Evolutionary conservation across 2,888 invertebrate genomes (phyloP).

Genomic region (Odontomyia ornata): DNA sequence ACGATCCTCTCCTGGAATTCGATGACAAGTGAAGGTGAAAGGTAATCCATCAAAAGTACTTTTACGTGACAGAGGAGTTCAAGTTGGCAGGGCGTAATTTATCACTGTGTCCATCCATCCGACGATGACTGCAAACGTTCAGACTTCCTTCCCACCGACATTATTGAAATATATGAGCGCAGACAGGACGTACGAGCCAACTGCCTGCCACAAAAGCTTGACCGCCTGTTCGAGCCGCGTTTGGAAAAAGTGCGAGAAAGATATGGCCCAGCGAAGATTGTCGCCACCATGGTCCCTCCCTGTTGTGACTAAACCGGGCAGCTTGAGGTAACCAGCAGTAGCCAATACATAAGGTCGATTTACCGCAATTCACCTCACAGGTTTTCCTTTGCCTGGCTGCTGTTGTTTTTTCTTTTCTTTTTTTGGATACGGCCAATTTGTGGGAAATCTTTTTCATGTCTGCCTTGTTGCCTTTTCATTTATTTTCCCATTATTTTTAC

Average conservation of each 20-base stretch:
- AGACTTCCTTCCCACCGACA: not conserved
- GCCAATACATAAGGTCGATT: conserved; percentile 15
- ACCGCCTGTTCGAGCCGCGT: not conserved
- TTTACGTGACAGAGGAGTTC: conserved; percentile 27
- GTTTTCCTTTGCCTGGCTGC: not conserved
- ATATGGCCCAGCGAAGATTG: not conserved
- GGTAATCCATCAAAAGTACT: conserved; percentile 32
- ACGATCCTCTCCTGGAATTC: not conserved
- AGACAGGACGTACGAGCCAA: not conserved
- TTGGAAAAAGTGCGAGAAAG: not conserved
- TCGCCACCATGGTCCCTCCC: not conserved
- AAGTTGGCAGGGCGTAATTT: conserved; percentile 30
- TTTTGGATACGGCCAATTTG: not conserved
- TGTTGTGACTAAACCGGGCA: not conserved
- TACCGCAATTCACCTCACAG: conserved; percentile 31
- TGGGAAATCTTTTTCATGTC: not conserved
- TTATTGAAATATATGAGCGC: not conserved
- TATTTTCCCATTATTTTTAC: conserved; percentile 21
- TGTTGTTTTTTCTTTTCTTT: no score
- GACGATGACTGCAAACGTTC: not conserved
- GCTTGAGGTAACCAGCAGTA: not conserved
- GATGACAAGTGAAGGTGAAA: conserved; percentile 33
- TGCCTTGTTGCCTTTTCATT: conserved; percentile 29
- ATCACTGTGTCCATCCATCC: conserved; percentile 7
- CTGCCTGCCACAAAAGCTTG: not conserved